Evolutionary conservation across 1,140 invertebrate genomes (phyloP).

Genomic region (Calliopsis andreniformis): DNA sequence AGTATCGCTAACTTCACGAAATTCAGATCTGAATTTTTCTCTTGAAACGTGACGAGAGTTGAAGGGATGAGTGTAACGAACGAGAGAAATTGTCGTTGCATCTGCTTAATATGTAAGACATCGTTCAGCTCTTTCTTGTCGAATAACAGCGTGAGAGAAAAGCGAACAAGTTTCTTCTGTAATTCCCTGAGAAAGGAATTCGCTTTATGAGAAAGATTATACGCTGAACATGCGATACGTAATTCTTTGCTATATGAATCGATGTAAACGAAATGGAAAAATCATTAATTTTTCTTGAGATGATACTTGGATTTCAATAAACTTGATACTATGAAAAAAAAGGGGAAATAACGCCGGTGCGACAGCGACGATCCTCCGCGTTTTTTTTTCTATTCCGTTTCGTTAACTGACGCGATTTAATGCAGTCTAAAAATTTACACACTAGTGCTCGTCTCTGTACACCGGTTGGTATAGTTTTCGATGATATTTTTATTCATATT

Average conservation of each 20-base stretch:
- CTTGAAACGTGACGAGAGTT: not conserved
- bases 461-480: not conserved
- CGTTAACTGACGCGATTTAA: no score
- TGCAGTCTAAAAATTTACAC: not conserved
- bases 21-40: not conserved
- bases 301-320: slow-evolving; percentile 79
- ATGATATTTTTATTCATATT: slow-evolving; percentile 9
- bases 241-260: slow-evolving; percentile 74
- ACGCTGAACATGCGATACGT: slow-evolving; percentile 74
- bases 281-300: slow-evolving; percentile 76
- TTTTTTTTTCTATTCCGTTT: not conserved
- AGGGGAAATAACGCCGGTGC: not conserved
- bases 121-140: not conserved
- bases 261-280: slow-evolving; percentile 77
- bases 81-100: slow-evolving; percentile 56
- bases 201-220: slow-evolving; percentile 51
- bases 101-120: slow-evolving; percentile 36
- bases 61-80: not conserved
- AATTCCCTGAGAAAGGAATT: slow-evolving; percentile 33
- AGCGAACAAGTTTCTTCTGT: slow-evolving; percentile 36
- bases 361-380: slow-evolving; percentile 15
- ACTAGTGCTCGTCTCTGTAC: slow-evolving; percentile 6
- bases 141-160: slow-evolving; percentile 10
- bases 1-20: no score
- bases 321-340: slow-evolving; percentile 76